Conservation (phyloP, 2,113 vertebrate species). For the Axis porcinus region DNA sequence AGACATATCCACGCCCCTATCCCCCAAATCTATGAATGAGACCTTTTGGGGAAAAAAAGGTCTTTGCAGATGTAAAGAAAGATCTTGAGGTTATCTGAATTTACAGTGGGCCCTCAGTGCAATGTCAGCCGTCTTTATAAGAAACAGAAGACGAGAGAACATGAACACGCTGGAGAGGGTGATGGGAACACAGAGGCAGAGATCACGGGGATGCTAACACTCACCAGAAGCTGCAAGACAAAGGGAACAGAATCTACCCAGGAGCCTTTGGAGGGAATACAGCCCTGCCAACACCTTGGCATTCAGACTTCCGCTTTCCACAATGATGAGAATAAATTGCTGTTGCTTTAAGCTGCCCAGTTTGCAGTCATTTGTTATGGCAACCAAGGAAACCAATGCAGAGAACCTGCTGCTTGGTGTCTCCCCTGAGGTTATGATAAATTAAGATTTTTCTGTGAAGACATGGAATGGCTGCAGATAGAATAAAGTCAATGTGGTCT, state of each 20-base stretch:
- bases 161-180: background rate
- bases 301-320: background rate
- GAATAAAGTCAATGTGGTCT: background rate
- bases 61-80: background rate
- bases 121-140: background rate
- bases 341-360: background rate
- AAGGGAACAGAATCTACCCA: background rate
- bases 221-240: background rate
- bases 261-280: background rate
- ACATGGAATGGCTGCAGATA: background rate
- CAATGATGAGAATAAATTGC: background rate
- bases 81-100: background rate
- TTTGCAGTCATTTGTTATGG: background rate
- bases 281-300: background rate
- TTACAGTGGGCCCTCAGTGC: background rate
- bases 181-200: background rate
- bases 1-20: background rate
- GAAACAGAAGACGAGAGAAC: background rate
- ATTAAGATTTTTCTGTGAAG: background rate
- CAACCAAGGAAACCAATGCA: background rate
- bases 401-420: background rate
- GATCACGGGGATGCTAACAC: background rate
- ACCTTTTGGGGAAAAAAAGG: background rate
- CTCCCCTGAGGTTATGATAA: background rate
- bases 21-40: background rate